phyloP scores from a whole-genome alignment of 2,113 vertebrate genomes.

The Ceyx cyanopectus region DNA sequence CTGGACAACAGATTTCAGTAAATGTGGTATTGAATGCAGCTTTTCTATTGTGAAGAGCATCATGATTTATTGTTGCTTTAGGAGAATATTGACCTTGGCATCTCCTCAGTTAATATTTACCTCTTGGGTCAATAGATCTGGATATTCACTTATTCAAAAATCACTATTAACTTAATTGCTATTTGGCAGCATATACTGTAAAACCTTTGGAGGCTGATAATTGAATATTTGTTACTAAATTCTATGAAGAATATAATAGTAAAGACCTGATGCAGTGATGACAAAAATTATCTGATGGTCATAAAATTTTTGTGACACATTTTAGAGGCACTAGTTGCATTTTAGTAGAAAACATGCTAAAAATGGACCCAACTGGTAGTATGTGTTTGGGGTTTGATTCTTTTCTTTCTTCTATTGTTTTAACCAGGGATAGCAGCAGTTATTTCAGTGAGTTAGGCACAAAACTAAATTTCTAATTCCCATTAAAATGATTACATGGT shows the following conservation, averaged over 20 bases:
- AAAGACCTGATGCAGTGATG: neutral
- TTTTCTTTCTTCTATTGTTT: neutral
- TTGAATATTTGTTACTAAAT: neutral
- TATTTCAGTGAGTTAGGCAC: neutral
- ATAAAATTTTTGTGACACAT: neutral
- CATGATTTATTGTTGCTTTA: neutral
- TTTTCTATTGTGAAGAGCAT: neutral
- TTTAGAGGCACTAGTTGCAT: neutral
- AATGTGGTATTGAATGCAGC: neutral
- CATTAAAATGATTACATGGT: neutral
- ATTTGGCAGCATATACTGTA: neutral
- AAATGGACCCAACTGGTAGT: neutral
- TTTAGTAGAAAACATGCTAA: neutral
- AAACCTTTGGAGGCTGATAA: neutral
- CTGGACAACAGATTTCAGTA: neutral
- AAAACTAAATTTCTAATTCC: neutral
- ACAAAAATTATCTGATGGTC: neutral
- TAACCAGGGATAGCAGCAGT: neutral
- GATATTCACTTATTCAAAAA: neutral
- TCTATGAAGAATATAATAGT: neutral
- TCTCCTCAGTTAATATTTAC: constrained; percentile 18
- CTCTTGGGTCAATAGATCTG: neutral
- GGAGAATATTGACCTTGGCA: constrained; percentile 11
- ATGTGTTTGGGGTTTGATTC: neutral
- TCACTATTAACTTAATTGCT: neutral